Conservation (phyloP, 1,140 invertebrate species). For the Metopolophium dirhodum region DNA sequence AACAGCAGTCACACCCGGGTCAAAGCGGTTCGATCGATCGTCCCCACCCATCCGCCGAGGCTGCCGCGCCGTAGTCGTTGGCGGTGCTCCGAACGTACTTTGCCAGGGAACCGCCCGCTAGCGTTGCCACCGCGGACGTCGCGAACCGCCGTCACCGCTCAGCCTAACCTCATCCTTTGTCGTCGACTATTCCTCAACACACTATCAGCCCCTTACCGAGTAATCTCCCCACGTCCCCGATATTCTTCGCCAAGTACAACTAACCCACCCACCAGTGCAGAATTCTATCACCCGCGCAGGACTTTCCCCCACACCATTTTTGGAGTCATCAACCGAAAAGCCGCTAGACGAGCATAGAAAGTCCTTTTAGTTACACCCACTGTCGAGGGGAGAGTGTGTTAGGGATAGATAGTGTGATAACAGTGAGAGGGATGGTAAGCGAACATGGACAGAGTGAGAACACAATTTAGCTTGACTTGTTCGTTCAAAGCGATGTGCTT, state of each 20-base stretch:
- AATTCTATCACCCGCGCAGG: not conserved
- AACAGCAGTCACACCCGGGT: slow-evolving; percentile 46
- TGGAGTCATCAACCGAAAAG: slow-evolving; percentile 12
- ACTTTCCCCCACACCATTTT: not conserved
- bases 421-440: not conserved
- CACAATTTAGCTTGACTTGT: not conserved
- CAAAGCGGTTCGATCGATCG: slow-evolving; percentile 57
- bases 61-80: not conserved
- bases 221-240: not conserved
- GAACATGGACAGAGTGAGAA: not conserved
- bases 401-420: not conserved
- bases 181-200: not conserved
- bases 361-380: not conserved
- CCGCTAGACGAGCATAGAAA: not conserved
- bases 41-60: not conserved
- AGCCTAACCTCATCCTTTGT: slow-evolving; percentile 4
- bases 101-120: slow-evolving; percentile 17
- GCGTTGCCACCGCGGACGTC: not conserved
- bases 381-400: not conserved
- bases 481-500: not conserved
- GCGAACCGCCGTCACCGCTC: not conserved
- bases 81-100: not conserved
- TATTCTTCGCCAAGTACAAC: not conserved
- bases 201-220: not conserved
- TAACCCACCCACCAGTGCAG: not conserved